Evolutionary conservation across 2,113 vertebrate genomes (phyloP).

Genomic region (Corapipo altera): DNA sequence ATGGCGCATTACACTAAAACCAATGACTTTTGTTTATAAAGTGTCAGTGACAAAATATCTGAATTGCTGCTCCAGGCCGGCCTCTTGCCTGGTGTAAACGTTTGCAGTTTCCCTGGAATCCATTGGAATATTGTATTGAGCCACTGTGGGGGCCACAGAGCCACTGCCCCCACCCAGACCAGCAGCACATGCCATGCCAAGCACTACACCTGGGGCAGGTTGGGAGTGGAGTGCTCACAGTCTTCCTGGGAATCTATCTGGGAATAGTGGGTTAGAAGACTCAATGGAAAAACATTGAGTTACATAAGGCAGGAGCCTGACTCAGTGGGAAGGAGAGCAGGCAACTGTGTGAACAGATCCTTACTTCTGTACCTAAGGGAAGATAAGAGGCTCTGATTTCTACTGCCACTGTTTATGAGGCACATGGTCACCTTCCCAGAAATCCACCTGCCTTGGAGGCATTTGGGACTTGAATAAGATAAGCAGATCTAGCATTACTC

Average conservation of each 20-base stretch:
- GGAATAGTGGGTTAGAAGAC: neutral
- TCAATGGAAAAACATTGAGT: neutral
- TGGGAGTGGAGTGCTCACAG: neutral
- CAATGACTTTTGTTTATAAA: neutral
- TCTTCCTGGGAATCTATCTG: neutral
- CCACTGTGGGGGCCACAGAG: neutral
- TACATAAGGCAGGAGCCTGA: neutral
- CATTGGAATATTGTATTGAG: neutral
- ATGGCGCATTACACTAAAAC: neutral
- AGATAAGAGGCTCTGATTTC: neutral
- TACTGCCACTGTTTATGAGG: neutral
- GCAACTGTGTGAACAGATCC: neutral
- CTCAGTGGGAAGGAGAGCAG: neutral
- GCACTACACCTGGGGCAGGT: neutral
- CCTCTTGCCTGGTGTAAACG: neutral
- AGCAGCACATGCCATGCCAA: rapidly evolving
- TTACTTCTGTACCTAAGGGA: neutral
- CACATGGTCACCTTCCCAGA: neutral
- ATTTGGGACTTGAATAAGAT: neutral
- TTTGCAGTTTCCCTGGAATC: neutral
- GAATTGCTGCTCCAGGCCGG: neutral
- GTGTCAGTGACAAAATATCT: neutral
- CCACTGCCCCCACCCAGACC: neutral
- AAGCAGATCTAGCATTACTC: neutral
- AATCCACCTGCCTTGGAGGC: neutral